A percentile compares a stretch with the other conserved stretches of the same genome.
phyloP scores from a whole-genome alignment of 2,888 invertebrate genomes.

The Neoitamus cyanurus region DNA sequence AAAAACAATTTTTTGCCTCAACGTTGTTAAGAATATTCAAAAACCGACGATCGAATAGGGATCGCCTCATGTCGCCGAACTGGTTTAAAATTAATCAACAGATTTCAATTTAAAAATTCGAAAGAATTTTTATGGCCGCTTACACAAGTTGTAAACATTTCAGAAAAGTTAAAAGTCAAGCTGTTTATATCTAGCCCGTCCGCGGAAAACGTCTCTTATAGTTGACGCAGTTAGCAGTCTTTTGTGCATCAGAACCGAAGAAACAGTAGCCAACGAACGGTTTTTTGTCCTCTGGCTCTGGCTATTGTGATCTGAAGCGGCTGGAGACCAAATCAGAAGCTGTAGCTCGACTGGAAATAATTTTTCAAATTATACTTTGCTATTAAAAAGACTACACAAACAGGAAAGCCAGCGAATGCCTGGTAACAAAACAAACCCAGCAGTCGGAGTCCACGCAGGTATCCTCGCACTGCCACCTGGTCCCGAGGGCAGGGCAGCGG shows the following conservation, averaged over 20 bases:
- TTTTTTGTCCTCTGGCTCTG: background rate
- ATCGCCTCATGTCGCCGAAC: background rate
- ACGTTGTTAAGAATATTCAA: background rate
- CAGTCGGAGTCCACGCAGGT: background rate
- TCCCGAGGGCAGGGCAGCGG: background rate
- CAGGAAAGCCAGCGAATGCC: background rate
- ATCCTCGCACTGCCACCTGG: background rate
- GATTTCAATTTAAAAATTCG: constrained; percentile 4
- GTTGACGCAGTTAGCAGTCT: background rate
- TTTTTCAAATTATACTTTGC: background rate
- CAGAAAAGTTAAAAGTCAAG: constrained; percentile 15
- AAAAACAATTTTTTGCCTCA: background rate
- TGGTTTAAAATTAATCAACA: constrained; percentile 14
- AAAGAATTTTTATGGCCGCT: constrained; percentile 9
- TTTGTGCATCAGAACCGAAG: background rate
- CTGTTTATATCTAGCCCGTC: background rate
- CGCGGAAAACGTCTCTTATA: background rate
- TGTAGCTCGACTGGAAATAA: background rate
- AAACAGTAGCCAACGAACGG: background rate
- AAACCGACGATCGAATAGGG: background rate
- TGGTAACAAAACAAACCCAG: background rate
- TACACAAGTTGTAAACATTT: constrained; percentile 28
- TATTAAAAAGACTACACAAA: background rate
- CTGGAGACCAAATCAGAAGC: background rate
- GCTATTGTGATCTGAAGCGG: background rate